Evolutionary conservation across 2,797 vertebrate genomes (phyloP), one percentile per base, ranked within the genome.

Genomic region (Rhynchonycteris naso): DNA sequence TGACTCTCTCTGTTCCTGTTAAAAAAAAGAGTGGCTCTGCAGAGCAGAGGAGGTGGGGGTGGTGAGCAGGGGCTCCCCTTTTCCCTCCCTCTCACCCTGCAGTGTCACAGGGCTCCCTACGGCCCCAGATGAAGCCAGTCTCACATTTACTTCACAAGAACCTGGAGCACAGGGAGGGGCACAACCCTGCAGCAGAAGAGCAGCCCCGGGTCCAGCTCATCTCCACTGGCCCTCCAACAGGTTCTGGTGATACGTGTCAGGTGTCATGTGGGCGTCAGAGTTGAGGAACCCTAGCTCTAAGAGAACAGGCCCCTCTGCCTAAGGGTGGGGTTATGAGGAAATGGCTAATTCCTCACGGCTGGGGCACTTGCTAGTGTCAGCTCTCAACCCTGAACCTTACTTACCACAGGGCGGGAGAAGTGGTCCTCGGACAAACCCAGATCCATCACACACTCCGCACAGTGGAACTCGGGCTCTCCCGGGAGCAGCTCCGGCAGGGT

Each of bases 351-450:
- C 33, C 88, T 58, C 47, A 4, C 5, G 14, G 16, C 56, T 12
- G 9, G 8, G 35, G 33, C 24, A 65, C 38, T 88, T 68, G 2
- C 35, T 35, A 26, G 11, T 8, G 11, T 1, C 1, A 4, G 54
- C 43, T 68, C 59, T 0, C 13, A 1, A 10, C 14, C 78, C 50
- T n/a, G 75, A 87, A 71, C 98, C 98, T 97, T 95, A 99, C 98
- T 97, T 95, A 99, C 99, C 98, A 99, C 98, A 0, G 99, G 99
- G 43, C 99, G 98, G 22, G 99, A 99, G 97, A 99, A 99, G 98
- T 99, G 99, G 76, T 99, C 99, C 96, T 99, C 99, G 0, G 99
- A 99, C 97, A 99, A 97, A 12, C 99, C 99, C 1, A 99, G 98
- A 94, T 99, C 99, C 99, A 99, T 99, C 89, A 98, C 96, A 1